Evolutionary conservation across 1,140 invertebrate genomes (phyloP).

Genomic region (Acromyrmex heyeri): DNA sequence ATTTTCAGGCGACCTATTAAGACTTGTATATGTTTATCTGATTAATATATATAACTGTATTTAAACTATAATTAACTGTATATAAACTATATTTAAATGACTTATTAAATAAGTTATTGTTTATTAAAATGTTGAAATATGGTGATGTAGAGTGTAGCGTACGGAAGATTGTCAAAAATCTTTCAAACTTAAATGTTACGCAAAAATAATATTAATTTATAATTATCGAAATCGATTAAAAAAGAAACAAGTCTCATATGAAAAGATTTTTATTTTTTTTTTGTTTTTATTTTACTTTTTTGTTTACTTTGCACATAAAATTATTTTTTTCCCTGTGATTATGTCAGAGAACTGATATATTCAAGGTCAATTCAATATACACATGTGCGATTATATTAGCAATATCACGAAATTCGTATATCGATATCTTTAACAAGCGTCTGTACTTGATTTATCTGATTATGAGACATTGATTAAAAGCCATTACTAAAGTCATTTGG

Average conservation of each 20-base stretch:
- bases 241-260: not conserved
- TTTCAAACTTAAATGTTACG: not conserved
- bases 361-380: not conserved
- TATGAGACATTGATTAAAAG: not conserved
- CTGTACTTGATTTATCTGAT: not conserved
- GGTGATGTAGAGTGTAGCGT: too few species aligned
- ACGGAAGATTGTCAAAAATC: too few species aligned
- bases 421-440: not conserved
- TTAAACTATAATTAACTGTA: too few species aligned
- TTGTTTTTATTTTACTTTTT: not conserved
- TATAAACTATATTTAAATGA: too few species aligned
- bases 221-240: not conserved
- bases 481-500: not conserved
- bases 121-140: not conserved
- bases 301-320: not conserved
- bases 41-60: not conserved
- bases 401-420: not conserved
- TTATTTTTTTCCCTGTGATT: not conserved
- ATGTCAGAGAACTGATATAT: not conserved
- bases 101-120: not conserved
- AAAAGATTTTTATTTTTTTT: not conserved
- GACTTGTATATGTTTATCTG: not conserved
- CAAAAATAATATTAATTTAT: not conserved
- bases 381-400: not conserved
- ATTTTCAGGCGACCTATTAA: not conserved